Evolutionary conservation across 1,140 invertebrate genomes (phyloP).

Genomic region (Microplitis demolitor): DNA sequence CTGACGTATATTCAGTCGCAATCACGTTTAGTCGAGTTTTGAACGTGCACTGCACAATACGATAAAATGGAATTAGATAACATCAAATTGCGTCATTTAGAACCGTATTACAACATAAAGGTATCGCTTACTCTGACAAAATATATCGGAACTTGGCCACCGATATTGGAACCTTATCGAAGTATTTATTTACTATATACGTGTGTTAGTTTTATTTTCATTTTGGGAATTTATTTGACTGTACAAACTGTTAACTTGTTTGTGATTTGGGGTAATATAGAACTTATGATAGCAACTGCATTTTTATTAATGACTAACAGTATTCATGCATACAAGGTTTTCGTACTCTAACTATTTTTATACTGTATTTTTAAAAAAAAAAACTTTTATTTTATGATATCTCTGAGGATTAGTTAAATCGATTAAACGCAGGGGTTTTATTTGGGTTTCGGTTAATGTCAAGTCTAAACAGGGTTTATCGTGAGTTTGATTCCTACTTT

Average conservation of each 20-base stretch:
- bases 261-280: constrained; percentile 32
- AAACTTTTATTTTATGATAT: too few species aligned
- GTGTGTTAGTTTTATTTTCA: constrained; percentile 29
- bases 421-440: too few species aligned
- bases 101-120: constrained; percentile 38
- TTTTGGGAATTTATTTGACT: constrained; percentile 33
- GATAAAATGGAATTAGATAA: constrained; percentile 6
- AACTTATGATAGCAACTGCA: constrained; percentile 29
- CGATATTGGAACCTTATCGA: not conserved
- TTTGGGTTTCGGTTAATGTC: not conserved
- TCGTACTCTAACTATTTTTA: too few species aligned
- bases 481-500: too few species aligned
- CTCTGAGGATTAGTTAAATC: too few species aligned
- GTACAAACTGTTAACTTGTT: constrained; percentile 37
- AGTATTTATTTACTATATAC: constrained; percentile 35
- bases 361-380: too few species aligned
- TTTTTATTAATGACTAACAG: constrained; percentile 44
- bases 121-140: constrained; percentile 36
- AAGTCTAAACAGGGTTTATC: too few species aligned
- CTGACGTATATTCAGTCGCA: too few species aligned
- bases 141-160: constrained; percentile 43
- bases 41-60: too few species aligned
- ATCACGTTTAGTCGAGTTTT: too few species aligned
- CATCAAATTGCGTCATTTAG: constrained; percentile 16
- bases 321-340: constrained; percentile 40